These are phyloP conservation scores for Melieria picta DNA, from an alignment of 2,888 invertebrate species.

Conservation along the genomic window DNA sequence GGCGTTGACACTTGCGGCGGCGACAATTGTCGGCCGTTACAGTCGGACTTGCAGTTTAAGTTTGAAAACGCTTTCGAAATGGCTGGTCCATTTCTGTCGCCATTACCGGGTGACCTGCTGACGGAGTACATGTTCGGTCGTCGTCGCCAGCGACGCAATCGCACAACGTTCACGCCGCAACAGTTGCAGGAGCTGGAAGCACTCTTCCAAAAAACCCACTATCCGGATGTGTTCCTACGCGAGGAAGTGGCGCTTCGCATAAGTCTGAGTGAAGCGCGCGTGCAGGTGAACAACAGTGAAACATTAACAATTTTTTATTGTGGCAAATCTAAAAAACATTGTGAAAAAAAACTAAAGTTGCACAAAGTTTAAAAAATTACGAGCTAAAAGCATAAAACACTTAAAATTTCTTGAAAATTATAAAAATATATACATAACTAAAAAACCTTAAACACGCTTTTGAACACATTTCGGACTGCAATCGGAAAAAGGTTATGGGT, in stretches of 20 bases:
- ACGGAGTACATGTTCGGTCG: constrained; percentile 94
- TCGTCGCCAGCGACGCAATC: constrained; percentile 85
- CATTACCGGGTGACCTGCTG: constrained; percentile 85
- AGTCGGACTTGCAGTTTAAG: too few relatives aligned
- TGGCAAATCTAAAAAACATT: too few relatives aligned
- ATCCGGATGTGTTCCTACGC: constrained; percentile 84
- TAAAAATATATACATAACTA: too few relatives aligned
- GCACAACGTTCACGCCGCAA: constrained; percentile 94
- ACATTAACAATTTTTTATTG: too few relatives aligned
- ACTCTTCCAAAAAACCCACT: constrained; percentile 93
- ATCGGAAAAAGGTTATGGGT: too few relatives aligned
- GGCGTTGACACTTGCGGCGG: neutral
- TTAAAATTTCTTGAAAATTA: too few relatives aligned
- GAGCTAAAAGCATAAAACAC: too few relatives aligned
- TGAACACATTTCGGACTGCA: too few relatives aligned
- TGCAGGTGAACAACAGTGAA: constrained; percentile 70
- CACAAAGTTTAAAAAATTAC: too few relatives aligned
- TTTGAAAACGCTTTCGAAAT: constrained; percentile 64
- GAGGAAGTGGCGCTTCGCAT: constrained; percentile 93
- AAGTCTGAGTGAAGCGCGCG: constrained; percentile 90
- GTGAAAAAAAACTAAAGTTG: too few relatives aligned
- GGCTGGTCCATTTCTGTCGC: constrained; percentile 89
- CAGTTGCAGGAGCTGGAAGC: constrained; percentile 92
- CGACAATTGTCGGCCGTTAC: too few relatives aligned
- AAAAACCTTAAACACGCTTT: too few relatives aligned